A percentile compares a stretch with the other conserved stretches of the same genome.
Conservation (phyloP, 30 jellyfish, hydroid and myxozoan genomes). For the Nemopilema nomurai region DNA sequence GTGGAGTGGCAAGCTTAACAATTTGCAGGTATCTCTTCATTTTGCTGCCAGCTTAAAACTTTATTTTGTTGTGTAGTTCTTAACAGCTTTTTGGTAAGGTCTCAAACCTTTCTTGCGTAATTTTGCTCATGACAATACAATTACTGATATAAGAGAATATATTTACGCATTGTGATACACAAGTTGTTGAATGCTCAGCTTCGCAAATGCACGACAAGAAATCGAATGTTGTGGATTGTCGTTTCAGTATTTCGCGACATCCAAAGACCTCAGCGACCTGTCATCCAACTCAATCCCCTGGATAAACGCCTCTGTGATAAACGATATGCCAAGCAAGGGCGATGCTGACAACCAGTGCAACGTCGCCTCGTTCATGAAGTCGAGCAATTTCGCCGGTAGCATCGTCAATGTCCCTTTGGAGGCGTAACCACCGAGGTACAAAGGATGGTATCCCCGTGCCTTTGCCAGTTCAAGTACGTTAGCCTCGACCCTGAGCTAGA, state of each 20-base stretch:
- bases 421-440: slow-evolving; percentile 83
- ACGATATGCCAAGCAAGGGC: slow-evolving; percentile 45
- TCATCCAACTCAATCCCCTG: slow-evolving; percentile 91
- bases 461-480: slow-evolving; percentile 83
- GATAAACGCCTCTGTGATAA: slow-evolving; percentile 71
- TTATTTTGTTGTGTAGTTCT: not conserved
- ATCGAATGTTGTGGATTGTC: not conserved
- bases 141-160: no score
- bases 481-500: slow-evolving; percentile 96
- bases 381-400: slow-evolving; percentile 88
- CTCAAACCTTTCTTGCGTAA: no score
- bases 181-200: no score
- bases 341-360: slow-evolving; percentile 49
- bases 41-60: not conserved
- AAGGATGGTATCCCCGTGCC: slow-evolving; percentile 89
- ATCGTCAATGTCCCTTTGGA: slow-evolving; percentile 75
- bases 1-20: slow-evolving; percentile 88
- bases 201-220: no score
- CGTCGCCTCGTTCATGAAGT: slow-evolving; percentile 70
- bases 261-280: slow-evolving; percentile 65
- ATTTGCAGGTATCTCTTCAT: slow-evolving; percentile 66
- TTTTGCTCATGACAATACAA: no score
- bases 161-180: no score
- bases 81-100: not conserved
- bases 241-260: slow-evolving; percentile 85